Percentiles rank a stretch among this genome's conserved stretches.
Evolutionary conservation across 2,888 invertebrate genomes (phyloP).

Genomic region (Lasiommata megera): DNA sequence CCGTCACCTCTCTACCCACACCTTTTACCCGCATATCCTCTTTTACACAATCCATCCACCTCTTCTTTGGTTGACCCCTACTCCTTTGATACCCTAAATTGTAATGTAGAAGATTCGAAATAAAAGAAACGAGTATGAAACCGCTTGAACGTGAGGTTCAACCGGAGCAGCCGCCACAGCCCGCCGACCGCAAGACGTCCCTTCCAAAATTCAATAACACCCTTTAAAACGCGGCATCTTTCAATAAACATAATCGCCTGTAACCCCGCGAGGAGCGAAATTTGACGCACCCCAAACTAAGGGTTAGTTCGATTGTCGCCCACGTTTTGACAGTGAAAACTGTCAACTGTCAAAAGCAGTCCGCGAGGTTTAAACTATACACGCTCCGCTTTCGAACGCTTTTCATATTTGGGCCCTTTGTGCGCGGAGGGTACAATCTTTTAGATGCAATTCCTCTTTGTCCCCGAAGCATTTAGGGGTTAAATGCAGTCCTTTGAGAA

Average conservation of each 20-base stretch:
- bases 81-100: too few relatives aligned
- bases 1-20: too few relatives aligned
- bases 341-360: constrained; percentile 80
- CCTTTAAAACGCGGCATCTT: constrained; percentile 48
- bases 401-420: constrained; percentile 64
- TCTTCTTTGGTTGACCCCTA: too few relatives aligned
- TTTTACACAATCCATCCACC: too few relatives aligned
- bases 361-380: constrained; percentile 78
- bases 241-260: constrained; percentile 77
- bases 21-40: too few relatives aligned
- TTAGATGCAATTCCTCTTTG: constrained; percentile 29
- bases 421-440: constrained; percentile 47
- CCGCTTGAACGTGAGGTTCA: not conserved
- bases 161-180: constrained; percentile 21
- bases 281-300: constrained; percentile 74
- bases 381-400: constrained; percentile 56
- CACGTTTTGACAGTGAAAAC: constrained; percentile 70
- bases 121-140: too few relatives aligned
- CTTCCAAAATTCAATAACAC: constrained; percentile 57
- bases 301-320: constrained; percentile 57
- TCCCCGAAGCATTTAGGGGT: constrained; percentile 6
- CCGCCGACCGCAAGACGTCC: constrained; percentile 49
- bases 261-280: constrained; percentile 52
- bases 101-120: too few relatives aligned
- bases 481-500: constrained; percentile 14